Conservation (phyloP, 2,113 vertebrate genomes). For the Periophthalmus modestus region DNA sequence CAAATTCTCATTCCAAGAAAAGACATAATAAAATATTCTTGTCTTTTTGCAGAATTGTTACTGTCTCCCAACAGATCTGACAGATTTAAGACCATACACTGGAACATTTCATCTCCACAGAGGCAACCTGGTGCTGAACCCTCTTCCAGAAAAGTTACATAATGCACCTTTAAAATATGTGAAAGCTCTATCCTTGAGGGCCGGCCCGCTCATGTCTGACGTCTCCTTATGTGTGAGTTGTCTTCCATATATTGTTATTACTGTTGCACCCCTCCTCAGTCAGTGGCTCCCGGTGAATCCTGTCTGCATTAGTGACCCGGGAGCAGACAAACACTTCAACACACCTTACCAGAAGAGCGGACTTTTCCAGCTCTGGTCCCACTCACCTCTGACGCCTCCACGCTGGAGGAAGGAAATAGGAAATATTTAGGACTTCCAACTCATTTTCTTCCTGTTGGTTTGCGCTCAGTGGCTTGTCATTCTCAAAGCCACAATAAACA, state of each 20-base stretch:
- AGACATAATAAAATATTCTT: too few relatives aligned
- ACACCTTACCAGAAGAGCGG: not conserved
- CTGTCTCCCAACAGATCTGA: too few relatives aligned
- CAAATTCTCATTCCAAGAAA: too few relatives aligned
- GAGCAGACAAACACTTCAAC: conserved; percentile 20
- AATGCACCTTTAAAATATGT: not conserved
- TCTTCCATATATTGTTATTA: conserved; percentile 61
- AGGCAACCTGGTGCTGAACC: too few relatives aligned
- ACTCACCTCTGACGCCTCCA: conserved; percentile 22
- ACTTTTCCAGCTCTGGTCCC: not conserved
- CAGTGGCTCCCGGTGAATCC: conserved; percentile 17
- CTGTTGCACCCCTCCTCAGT: conserved; percentile 8
- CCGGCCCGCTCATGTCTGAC: conserved; percentile 30
- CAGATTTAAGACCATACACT: too few relatives aligned
- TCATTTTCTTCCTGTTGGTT: conserved; percentile 37
- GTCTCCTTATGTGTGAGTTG: conserved; percentile 36
- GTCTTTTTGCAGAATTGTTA: too few relatives aligned
- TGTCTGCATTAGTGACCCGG: conserved; percentile 9
- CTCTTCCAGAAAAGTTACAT: too few relatives aligned
- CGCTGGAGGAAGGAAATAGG: conserved; percentile 45
- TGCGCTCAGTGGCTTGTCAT: conserved; percentile 32
- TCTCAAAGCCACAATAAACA: conserved; percentile 1
- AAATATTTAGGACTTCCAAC: conserved; percentile 37
- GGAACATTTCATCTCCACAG: too few relatives aligned
- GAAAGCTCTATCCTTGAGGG: not conserved